These are phyloP conservation scores for Schizopygopsis malacanthus DNA, from an alignment of 2,797 vertebrate genomes.

Conservation along the genomic window DNA sequence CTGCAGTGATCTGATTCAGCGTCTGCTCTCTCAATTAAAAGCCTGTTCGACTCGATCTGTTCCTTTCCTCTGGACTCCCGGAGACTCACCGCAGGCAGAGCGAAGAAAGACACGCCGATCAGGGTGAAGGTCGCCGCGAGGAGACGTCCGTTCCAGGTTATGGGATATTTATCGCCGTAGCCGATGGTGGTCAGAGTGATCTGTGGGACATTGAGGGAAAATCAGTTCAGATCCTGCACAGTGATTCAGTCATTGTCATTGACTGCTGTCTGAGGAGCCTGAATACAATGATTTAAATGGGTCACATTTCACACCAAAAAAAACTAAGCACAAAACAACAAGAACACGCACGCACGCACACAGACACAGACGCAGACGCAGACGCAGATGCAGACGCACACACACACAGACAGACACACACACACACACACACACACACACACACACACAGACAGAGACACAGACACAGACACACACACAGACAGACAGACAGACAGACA, in stretches of 20 bases:
- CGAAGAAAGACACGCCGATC: slow-evolving; percentile 96
- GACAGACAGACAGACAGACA: no score
- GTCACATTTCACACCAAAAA: neutral
- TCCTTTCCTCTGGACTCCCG: neutral
- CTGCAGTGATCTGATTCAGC: neutral
- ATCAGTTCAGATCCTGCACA: neutral
- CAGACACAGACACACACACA: no score
- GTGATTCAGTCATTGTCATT: neutral
- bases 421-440: no score
- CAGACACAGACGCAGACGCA: no score
- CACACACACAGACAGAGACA: no score
- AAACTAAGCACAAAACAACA: no score
- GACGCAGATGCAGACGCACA: no score
- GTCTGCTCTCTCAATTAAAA: slow-evolving; percentile 1
- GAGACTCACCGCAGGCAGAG: slow-evolving; percentile 91
- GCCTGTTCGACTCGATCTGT: neutral
- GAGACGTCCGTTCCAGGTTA: slow-evolving; percentile 95
- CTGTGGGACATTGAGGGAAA: slow-evolving; percentile 68
- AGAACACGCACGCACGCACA: no score
- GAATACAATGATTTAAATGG: neutral
- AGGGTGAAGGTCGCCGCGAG: slow-evolving; percentile 93
- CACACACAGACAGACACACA: fast-evolving
- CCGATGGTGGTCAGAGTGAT: slow-evolving; percentile 98
- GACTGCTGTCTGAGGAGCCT: neutral
- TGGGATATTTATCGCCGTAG: slow-evolving; percentile 95